Conservation (phyloP, 2,888 invertebrate genomes). For the Octonoba sinensis region DNA sequence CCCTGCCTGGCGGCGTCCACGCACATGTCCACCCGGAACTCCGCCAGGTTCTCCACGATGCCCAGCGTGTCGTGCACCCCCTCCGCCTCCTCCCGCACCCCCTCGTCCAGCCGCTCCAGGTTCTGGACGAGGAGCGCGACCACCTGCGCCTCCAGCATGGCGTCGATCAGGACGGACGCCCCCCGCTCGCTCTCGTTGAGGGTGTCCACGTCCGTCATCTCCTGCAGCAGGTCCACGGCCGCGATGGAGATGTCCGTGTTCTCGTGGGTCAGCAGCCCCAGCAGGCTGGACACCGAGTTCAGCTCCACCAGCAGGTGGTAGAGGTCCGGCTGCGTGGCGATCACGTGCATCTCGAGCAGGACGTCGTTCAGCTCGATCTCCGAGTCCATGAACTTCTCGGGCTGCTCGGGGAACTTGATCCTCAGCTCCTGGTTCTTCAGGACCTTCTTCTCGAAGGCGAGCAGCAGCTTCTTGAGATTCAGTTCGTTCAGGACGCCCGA, state of each 20-base stretch:
- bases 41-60: constrained; percentile 94
- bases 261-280: constrained; percentile 94
- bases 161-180: constrained; percentile 87
- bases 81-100: constrained; percentile 92
- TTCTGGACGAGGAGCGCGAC: constrained; percentile 92
- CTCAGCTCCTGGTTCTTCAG: constrained; percentile 96
- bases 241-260: constrained; percentile 88
- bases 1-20: constrained; percentile 90
- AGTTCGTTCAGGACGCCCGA: constrained; percentile 90
- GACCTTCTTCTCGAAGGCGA: constrained; percentile 94
- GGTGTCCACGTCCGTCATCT: constrained; percentile 96
- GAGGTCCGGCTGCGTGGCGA: constrained; percentile 95
- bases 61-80: constrained; percentile 94
- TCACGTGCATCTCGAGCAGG: constrained; percentile 88
- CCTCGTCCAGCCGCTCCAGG: constrained; percentile 91
- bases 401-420: constrained; percentile 96
- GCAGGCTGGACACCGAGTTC: constrained; percentile 88
- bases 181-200: constrained; percentile 91
- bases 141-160: constrained; percentile 89
- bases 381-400: constrained; percentile 98
- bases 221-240: constrained; percentile 82
- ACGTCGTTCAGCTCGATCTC: constrained; percentile 93
- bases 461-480: constrained; percentile 86
- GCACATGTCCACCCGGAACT: constrained; percentile 87
- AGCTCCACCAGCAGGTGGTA: constrained; percentile 92